Conservation (phyloP, 2,888 invertebrate species). For the Melikaiella ostensackeni region DNA sequence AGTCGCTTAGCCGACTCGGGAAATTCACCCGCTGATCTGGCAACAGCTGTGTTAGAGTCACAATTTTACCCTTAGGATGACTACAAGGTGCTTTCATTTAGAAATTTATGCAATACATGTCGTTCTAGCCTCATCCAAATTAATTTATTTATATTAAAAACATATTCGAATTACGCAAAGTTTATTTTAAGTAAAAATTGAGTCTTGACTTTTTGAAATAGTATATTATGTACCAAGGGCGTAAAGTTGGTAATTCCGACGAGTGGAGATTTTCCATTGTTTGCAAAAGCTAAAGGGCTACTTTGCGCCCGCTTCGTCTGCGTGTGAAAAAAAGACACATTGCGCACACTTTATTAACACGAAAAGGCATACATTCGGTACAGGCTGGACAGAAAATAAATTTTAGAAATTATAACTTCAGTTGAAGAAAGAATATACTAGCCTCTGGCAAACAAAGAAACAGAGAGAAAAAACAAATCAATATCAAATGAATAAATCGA, state of each 20-base stretch:
- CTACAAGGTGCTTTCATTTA: conserved; percentile 7
- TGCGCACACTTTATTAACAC: too few relatives aligned
- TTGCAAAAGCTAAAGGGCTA: too few relatives aligned
- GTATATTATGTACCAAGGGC: too few relatives aligned
- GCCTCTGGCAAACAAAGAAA: neutral
- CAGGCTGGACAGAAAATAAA: too few relatives aligned
- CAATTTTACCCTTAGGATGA: conserved; percentile 8
- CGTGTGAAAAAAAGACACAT: too few relatives aligned
- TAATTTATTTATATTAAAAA: neutral
- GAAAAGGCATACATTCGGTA: too few relatives aligned
- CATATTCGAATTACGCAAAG: neutral
- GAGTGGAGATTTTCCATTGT: too few relatives aligned
- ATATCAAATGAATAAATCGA: conserved; percentile 17
- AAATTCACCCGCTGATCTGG: conserved; percentile 54
- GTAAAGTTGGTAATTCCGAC: too few relatives aligned
- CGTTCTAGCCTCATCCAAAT: neutral
- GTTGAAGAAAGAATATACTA: too few relatives aligned
- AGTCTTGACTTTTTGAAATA: neutral
- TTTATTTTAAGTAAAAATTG: neutral
- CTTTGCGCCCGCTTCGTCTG: too few relatives aligned
- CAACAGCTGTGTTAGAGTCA: conserved; percentile 58
- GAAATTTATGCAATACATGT: conserved; percentile 6
- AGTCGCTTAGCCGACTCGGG: conserved; percentile 53
- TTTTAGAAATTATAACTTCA: neutral
- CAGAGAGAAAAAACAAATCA: neutral